Conservation (phyloP, 2,888 invertebrate genomes). For the Lasioglossum pauxillum region DNA sequence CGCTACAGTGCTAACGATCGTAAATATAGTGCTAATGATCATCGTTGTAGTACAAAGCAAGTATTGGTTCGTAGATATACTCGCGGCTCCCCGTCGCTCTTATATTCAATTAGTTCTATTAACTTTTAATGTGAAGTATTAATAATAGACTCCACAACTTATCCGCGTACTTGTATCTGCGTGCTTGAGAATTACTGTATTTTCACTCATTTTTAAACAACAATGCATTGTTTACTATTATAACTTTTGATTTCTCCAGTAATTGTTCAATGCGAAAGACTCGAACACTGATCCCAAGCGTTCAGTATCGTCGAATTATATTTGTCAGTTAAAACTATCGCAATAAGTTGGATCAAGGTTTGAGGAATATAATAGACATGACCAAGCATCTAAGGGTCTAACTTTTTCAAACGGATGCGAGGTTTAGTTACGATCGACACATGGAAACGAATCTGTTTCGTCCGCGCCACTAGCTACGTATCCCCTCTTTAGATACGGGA, state of each 20-base stretch:
- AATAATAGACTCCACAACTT: not conserved
- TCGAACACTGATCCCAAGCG: not conserved
- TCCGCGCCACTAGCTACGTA: not conserved
- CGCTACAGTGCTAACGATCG: not conserved
- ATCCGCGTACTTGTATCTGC: not conserved
- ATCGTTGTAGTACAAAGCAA: not conserved
- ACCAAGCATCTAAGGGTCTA: not conserved
- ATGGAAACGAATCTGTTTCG: constrained; percentile 14
- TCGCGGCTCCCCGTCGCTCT: not conserved
- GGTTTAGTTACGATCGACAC: not conserved
- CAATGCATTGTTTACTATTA: too few relatives aligned
- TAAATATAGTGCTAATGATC: not conserved
- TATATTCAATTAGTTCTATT: not conserved
- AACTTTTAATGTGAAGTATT: not conserved
- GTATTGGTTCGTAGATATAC: not conserved
- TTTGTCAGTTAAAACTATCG: not conserved
- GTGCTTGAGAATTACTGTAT: too few relatives aligned
- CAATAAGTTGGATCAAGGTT: not conserved
- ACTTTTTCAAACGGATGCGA: not conserved
- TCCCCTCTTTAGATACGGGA: not conserved
- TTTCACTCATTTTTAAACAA: too few relatives aligned
- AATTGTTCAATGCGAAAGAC: too few relatives aligned
- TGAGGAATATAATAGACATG: not conserved
- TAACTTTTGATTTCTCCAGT: too few relatives aligned
- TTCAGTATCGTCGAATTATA: not conserved